Evolutionary conservation across 1,140 invertebrate species (phyloP).

Genomic region (Dermatophagoides farinae): DNA sequence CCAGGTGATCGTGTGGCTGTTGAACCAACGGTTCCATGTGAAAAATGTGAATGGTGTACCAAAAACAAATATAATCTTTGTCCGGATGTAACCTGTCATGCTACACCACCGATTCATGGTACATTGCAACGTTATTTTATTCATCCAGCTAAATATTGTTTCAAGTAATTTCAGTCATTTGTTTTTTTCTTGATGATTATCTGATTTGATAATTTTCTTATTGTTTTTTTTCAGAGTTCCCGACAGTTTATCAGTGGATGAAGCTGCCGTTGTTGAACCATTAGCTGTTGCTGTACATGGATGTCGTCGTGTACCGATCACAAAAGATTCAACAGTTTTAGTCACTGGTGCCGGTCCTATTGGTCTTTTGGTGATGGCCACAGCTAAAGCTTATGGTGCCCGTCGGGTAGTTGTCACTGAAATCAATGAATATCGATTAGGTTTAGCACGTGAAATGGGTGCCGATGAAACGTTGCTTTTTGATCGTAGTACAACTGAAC

Average conservation of each 20-base stretch:
- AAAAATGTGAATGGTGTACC: constrained; percentile 62
- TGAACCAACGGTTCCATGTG: constrained; percentile 74
- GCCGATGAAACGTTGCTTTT: constrained; percentile 48
- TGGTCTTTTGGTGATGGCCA: constrained; percentile 58
- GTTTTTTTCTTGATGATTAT: neutral
- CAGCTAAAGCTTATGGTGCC: constrained; percentile 75
- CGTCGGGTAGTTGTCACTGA: constrained; percentile 34
- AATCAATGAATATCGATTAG: constrained; percentile 22
- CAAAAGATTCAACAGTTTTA: constrained; percentile 50
- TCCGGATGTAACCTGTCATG: constrained; percentile 36
- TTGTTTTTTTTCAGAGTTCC: constrained; percentile 34
- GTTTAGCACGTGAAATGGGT: constrained; percentile 51
- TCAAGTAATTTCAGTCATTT: constrained; percentile 16
- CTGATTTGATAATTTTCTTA: neutral
- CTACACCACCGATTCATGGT: constrained; percentile 37
- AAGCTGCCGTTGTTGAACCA: constrained; percentile 79
- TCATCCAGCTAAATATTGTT: constrained; percentile 21
- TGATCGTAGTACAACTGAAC: constrained; percentile 27
- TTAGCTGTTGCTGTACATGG: constrained; percentile 79
- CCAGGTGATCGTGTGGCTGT: constrained; percentile 72
- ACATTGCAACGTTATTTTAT: constrained; percentile 19
- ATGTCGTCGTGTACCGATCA: constrained; percentile 51
- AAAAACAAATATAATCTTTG: constrained; percentile 75
- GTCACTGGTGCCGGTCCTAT: constrained; percentile 77
- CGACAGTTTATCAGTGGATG: constrained; percentile 65